Conservation (phyloP, 2,888 invertebrate genomes). For the Ischnura elegans region DNA sequence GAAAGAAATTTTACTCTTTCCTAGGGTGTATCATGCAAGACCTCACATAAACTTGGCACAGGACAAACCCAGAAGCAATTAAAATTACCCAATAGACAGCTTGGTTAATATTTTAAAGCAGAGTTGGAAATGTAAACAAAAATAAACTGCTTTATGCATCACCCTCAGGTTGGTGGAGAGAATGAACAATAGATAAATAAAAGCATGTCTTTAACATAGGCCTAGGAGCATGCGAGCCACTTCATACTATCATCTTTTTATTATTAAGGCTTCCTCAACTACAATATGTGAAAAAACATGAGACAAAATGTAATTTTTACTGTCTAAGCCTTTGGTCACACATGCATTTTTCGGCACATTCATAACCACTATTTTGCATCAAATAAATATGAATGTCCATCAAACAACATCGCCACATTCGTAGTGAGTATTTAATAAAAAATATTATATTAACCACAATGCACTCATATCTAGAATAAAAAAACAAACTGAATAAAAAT, state of each 20-base stretch:
- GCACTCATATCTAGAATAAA: not conserved
- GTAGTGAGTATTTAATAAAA: not conserved
- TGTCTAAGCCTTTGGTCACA: slow-evolving; percentile 41
- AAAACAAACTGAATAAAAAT: not conserved
- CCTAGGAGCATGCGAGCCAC: slow-evolving; percentile 34
- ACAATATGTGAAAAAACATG: slow-evolving; percentile 14
- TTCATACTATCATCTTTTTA: slow-evolving; percentile 9
- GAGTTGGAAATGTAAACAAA: not conserved
- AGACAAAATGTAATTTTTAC: slow-evolving; percentile 8
- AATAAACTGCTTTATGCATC: slow-evolving; percentile 27
- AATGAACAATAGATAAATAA: slow-evolving; percentile 12
- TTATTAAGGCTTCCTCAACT: not conserved
- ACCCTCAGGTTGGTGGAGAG: slow-evolving; percentile 45
- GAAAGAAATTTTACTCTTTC: not conserved
- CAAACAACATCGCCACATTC: not conserved
- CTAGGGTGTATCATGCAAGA: slow-evolving; percentile 18
- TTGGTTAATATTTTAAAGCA: not conserved
- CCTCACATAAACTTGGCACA: slow-evolving; percentile 2
- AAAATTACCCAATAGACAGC: not conserved
- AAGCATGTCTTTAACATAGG: slow-evolving; percentile 9
- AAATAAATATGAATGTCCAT: not conserved
- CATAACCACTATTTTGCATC: slow-evolving; percentile 7
- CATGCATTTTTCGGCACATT: slow-evolving; percentile 28
- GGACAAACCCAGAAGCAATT: not conserved
- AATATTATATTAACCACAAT: not conserved